These are phyloP conservation scores for Drosophila fuyamai DNA, from an alignment of 1,140 invertebrate genomes.

Conservation along the genomic window DNA sequence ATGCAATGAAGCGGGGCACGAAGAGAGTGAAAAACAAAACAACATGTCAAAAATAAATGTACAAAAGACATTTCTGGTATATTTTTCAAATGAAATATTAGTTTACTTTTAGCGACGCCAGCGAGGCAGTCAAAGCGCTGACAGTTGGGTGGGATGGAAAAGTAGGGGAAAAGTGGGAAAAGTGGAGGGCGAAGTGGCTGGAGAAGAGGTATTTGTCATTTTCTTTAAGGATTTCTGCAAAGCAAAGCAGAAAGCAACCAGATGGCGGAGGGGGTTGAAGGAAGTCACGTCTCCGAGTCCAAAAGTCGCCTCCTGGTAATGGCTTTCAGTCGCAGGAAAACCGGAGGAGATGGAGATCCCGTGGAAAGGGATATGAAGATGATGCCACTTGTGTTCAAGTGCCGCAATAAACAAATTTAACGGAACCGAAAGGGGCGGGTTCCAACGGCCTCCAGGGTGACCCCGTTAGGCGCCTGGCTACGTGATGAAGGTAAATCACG, in stretches of 20 bases:
- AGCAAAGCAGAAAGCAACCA: constrained; percentile 66
- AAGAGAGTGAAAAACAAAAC: constrained; percentile 71
- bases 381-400: constrained; percentile 80
- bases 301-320: constrained; percentile 51
- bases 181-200: neutral
- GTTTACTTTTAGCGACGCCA: constrained; percentile 76
- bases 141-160: constrained; percentile 42
- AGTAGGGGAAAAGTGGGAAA: neutral
- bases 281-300: constrained; percentile 65
- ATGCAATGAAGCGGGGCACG: constrained; percentile 61
- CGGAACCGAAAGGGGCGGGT: constrained; percentile 45
- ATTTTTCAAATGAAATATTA: constrained; percentile 82
- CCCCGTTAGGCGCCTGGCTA: constrained; percentile 38
- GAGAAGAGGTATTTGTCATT: constrained; percentile 73
- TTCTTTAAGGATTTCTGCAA: constrained; percentile 78
- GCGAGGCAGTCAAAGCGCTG: constrained; percentile 72
- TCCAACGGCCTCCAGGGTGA: constrained; percentile 45
- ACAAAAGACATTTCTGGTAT: constrained; percentile 80
- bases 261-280: constrained; percentile 11
- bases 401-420: constrained; percentile 82
- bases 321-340: constrained; percentile 23
- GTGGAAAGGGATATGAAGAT: constrained; percentile 52
- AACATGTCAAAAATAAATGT: constrained; percentile 82
- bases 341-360: neutral
- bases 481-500: constrained; percentile 65